phyloP scores from a whole-genome alignment of 2,797 vertebrate species.

The Halcyon leucocephala region DNA sequence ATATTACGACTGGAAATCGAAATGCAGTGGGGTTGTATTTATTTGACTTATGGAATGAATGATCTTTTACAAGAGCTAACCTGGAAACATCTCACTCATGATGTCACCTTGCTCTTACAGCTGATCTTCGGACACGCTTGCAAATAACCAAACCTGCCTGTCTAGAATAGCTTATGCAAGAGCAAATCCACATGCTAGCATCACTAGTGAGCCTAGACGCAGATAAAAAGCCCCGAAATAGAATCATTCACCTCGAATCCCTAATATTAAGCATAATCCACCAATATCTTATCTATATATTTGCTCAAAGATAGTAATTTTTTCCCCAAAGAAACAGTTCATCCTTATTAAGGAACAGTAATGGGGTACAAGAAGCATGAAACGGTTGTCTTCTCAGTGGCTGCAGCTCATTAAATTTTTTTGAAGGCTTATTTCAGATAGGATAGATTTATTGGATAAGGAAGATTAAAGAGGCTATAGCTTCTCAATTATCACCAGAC shows the following conservation, averaged over 20 bases:
- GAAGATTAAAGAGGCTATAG: not conserved
- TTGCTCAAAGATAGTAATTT: not conserved
- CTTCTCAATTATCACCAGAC: not conserved
- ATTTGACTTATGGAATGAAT: not conserved
- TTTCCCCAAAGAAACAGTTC: not conserved
- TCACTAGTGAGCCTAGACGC: not conserved
- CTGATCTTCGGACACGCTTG: not conserved
- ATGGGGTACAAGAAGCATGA: fast-evolving
- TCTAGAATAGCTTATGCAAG: not conserved
- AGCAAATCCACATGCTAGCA: not conserved
- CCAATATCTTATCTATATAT: not conserved
- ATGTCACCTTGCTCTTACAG: not conserved
- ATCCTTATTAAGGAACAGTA: not conserved
- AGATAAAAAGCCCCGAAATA: not conserved
- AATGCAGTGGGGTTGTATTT: not conserved
- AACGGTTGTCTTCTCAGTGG: not conserved
- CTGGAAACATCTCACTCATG: not conserved
- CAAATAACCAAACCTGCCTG: not conserved
- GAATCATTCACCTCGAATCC: not conserved
- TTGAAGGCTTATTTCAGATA: not conserved
- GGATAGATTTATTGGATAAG: not conserved
- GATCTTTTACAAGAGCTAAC: not conserved
- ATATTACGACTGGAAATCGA: not conserved
- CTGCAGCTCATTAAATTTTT: not conserved
- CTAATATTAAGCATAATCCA: not conserved